Percentiles rank a stretch among this genome's conserved stretches.
phyloP scores from a whole-genome alignment of 2,113 vertebrate species.

The Mormoops blainvillei region DNA sequence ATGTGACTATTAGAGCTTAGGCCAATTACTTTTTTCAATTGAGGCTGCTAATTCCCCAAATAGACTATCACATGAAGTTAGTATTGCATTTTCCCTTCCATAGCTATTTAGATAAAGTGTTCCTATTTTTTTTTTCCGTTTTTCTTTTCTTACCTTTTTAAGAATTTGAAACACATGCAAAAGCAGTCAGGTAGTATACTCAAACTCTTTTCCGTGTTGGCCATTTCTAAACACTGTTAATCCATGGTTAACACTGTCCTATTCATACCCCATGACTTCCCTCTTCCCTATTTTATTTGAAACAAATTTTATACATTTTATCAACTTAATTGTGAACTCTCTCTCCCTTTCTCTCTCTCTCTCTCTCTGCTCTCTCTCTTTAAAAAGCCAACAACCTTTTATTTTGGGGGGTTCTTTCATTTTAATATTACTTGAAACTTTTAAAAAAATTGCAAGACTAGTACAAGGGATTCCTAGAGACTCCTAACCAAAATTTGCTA shows the following conservation, averaged over 20 bases:
- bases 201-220: neutral
- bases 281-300: neutral
- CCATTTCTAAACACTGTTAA: neutral
- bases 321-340: neutral
- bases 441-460: neutral
- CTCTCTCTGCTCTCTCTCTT: neutral
- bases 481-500: neutral
- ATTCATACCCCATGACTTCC: no score
- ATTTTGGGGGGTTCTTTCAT: neutral
- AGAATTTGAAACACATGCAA: neutral
- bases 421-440: neutral
- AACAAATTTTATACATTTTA: neutral
- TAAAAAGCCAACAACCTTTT: neutral
- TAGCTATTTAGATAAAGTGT: neutral
- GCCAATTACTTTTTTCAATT: neutral
- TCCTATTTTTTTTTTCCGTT: neutral
- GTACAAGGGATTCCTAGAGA: neutral
- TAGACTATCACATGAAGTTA: neutral
- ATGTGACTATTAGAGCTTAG: neutral
- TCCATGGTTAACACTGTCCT: neutral
- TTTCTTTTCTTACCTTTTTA: neutral
- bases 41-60: neutral
- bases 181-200: neutral
- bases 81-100: neutral
- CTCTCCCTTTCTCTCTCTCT: neutral